Percentiles rank a stretch among this genome's conserved stretches.
phyloP scores from a whole-genome alignment of 1,140 invertebrate genomes.

The Apis mellifera region Amel_HAv3.1 CM009941.2:12701001-12701500 shows the following conservation, averaged over 20 bases:
- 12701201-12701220: slow-evolving; percentile 71
- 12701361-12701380: slow-evolving; percentile 65
- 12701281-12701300: slow-evolving; percentile 65
- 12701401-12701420: slow-evolving; percentile 93
- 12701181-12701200: slow-evolving; percentile 85
- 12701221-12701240: slow-evolving; percentile 75
- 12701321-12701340: no score
- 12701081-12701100: slow-evolving; percentile 78
- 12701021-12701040: no score
- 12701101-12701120: slow-evolving; percentile 87
- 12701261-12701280: slow-evolving; percentile 67
- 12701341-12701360: no score
- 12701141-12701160: slow-evolving; percentile 81
- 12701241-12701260: slow-evolving; percentile 68
- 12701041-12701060: no score
- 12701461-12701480: slow-evolving; percentile 71
- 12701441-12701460: slow-evolving; percentile 78
- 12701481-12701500: slow-evolving; percentile 78
- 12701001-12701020: slow-evolving; percentile 87
- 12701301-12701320: no score
- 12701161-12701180: slow-evolving; percentile 86
- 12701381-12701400: slow-evolving; percentile 88
- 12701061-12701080: no score
- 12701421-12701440: slow-evolving; percentile 85
- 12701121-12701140: slow-evolving; percentile 85